Base-by-base conservation (phyloP, 1,140 invertebrate species). In the Lordiphosa collinella region DNA sequence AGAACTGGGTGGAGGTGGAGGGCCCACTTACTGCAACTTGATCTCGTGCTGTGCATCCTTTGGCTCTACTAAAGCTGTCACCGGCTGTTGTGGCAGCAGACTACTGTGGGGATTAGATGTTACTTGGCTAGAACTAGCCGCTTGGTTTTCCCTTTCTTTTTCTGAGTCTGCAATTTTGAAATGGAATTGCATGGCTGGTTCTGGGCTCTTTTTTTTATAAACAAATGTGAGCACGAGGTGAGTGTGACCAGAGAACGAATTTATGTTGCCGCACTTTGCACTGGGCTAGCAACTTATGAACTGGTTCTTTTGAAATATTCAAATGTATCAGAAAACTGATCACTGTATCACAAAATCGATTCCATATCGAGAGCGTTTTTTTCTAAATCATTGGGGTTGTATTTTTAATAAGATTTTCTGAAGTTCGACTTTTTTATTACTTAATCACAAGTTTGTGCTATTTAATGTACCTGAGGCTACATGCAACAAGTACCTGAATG, bases 1-100 rank as follows among this genome's bases (percentile, higher is more conserved):
- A 8, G 22, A n/a, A n/a, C n/a, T n/a, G 22, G 1, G 7, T 7
- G 6, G 5, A 0, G 6, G 22, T 25, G 22, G 22, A 6, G 25
- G 1, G 25, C 8, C 1, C 9, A 72, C 82, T 91, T 90, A 75
- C 89, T 93, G 41, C 16, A 89, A 40, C 63, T 87, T 80, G 0
- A 89, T 75, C 31, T 89, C 82, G 43, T 88, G 88, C 35, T 87
- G 85, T 0, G 82, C 82, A 59, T 89, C 88, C 54, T 89, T 89
- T 2, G 88, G 72, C 32, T 87, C 88, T 3, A 71, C 71, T 18
- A 67, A 12, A 0, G 49, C 48, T 11, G 51, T 55, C 48, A 34
- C 12, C 13, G 86, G 75, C 38, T 75, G 73, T 22, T 87, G 88
- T 1, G 80, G 86, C 44, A 70, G 76, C 11, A 88, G 34, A 2